Percentiles rank a stretch among this genome's conserved stretches.
phyloP scores from a whole-genome alignment of 2,888 invertebrate genomes.

The Notocelia uddmanniana region DNA sequence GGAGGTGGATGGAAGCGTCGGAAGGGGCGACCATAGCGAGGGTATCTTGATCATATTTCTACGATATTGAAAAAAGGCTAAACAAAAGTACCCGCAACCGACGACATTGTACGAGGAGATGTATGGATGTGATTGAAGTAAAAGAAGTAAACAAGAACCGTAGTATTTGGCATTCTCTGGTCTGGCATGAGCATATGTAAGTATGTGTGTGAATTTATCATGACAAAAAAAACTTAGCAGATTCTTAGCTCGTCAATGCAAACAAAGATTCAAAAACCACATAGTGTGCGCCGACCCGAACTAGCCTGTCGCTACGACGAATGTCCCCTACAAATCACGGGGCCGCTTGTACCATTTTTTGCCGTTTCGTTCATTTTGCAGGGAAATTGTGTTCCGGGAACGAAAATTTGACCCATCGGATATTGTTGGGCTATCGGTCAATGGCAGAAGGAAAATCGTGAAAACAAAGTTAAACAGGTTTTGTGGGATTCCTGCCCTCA shows the following conservation, averaged over 20 bases:
- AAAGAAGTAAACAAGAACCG: too few relatives aligned
- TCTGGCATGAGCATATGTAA: too few relatives aligned
- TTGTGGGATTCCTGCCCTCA: neutral
- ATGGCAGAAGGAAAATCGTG: constrained; percentile 54
- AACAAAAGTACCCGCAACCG: too few relatives aligned
- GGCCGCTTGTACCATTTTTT: constrained; percentile 77
- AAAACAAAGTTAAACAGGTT: neutral
- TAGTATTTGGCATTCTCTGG: too few relatives aligned
- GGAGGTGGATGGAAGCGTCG: too few relatives aligned
- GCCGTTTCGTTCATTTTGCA: constrained; percentile 77
- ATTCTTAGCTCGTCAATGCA: neutral
- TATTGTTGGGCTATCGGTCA: constrained; percentile 49
- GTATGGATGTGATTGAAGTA: too few relatives aligned
- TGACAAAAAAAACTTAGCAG: too few relatives aligned
- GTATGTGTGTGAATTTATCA: too few relatives aligned
- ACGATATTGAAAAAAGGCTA: too few relatives aligned
- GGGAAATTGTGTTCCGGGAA: constrained; percentile 77
- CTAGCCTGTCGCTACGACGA: constrained; percentile 82
- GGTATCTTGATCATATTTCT: too few relatives aligned
- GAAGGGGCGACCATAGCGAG: too few relatives aligned
- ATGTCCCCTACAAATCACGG: constrained; percentile 83
- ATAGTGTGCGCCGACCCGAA: constrained; percentile 67
- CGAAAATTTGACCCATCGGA: constrained; percentile 67
- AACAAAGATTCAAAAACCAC: constrained; percentile 61
- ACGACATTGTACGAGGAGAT: too few relatives aligned